A percentile compares a stretch with the other conserved stretches of the same genome.
Conservation (phyloP, 92 coral and sea anemone species). For the Parazoanthus atlanticus region DNA sequence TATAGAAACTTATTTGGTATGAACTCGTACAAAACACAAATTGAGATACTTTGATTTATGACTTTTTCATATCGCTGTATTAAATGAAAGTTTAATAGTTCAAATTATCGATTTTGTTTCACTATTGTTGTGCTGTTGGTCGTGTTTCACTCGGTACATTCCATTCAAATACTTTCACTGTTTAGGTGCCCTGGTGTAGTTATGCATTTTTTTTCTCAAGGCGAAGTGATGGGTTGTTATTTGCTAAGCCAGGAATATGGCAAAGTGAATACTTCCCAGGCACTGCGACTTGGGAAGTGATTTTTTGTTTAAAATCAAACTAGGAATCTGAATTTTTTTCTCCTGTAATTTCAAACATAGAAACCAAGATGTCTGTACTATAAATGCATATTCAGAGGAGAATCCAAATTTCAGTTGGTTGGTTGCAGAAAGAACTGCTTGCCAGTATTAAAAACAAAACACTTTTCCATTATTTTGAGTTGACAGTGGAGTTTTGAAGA, state of each 20-base stretch:
- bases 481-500: no score
- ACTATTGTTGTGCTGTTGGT: no score
- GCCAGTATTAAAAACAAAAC: no score
- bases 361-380: background rate
- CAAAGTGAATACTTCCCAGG: background rate
- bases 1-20: constrained; percentile 20
- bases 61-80: background rate
- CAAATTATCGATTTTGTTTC: background rate
- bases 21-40: background rate
- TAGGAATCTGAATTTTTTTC: no score
- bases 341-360: background rate
- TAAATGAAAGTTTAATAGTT: background rate
- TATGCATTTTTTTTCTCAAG: background rate
- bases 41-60: background rate
- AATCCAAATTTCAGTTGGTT: no score
- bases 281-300: background rate
- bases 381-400: background rate
- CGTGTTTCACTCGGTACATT: background rate
- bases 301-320: no score
- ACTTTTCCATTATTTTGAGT: background rate
- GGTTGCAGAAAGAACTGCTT: background rate
- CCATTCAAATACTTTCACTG: background rate
- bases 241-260: background rate
- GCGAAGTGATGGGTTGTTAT: background rate
- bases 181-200: no score